These are phyloP conservation scores for Clitarchus hookeri DNA, from an alignment of 2,888 invertebrate genomes.

Conservation along the genomic window DNA sequence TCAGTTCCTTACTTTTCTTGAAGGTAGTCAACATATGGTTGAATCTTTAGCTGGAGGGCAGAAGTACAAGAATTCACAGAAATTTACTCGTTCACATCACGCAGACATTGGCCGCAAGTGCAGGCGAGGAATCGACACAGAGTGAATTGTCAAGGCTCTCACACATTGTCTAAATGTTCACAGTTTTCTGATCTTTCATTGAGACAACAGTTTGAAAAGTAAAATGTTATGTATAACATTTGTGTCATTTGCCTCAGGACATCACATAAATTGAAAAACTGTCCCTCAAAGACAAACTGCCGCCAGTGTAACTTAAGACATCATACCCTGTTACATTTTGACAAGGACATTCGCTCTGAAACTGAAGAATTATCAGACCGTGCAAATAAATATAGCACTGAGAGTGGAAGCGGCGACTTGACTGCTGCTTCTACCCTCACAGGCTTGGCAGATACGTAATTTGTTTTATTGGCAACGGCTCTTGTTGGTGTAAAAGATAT, in stretches of 20 bases:
- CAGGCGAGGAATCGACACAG: no score
- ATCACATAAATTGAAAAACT: not conserved
- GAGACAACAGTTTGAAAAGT: not conserved
- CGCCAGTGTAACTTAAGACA: not conserved
- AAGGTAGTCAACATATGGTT: no score
- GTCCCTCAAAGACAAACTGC: not conserved
- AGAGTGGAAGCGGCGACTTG: not conserved
- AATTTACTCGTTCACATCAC: no score
- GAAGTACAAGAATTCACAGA: no score
- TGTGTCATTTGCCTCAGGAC: not conserved
- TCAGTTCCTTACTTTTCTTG: not conserved
- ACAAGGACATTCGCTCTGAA: not conserved
- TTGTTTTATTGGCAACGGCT: not conserved
- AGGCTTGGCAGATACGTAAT: not conserved
- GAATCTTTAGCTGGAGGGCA: no score
- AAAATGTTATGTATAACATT: not conserved
- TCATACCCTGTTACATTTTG: not conserved
- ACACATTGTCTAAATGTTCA: no score
- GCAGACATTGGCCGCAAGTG: no score
- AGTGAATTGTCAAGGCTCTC: no score
- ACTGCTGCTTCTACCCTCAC: not conserved
- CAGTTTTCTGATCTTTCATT: no score
- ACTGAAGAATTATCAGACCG: not conserved
- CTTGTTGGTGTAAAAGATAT: not conserved
- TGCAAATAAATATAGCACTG: not conserved